These are phyloP conservation scores for Oostethus manadensis DNA, from an alignment of 2,113 vertebrate genomes.

Conservation along the genomic window DNA sequence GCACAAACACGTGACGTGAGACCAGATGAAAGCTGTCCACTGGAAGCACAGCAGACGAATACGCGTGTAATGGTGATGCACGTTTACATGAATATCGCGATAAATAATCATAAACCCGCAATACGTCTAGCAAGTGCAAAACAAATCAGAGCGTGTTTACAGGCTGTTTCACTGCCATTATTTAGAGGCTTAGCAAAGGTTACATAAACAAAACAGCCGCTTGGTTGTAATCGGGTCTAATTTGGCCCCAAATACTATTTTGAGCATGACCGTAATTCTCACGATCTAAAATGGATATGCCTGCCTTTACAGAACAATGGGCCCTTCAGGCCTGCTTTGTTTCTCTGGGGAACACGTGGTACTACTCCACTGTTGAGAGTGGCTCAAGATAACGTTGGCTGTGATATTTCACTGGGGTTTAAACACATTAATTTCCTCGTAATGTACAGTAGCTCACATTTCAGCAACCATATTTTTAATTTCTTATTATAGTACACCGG, in stretches of 20 bases:
- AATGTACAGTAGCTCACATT: neutral
- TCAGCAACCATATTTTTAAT: no score
- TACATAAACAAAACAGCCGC: constrained; percentile 38
- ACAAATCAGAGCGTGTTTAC: neutral
- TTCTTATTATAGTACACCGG: no score
- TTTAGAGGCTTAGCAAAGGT: constrained; percentile 26
- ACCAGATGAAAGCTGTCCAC: neutral
- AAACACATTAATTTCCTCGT: neutral
- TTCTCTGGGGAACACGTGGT: neutral
- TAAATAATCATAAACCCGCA: constrained; percentile 6
- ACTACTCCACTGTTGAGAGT: neutral
- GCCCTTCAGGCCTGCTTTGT: neutral
- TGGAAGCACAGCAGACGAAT: neutral
- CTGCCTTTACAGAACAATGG: constrained; percentile 23
- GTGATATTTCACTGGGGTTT: neutral
- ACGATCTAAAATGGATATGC: constrained; percentile 20
- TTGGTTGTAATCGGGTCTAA: constrained; percentile 43
- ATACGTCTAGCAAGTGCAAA: neutral
- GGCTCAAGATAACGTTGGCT: neutral
- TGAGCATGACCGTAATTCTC: constrained; percentile 21
- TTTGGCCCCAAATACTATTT: constrained; percentile 33
- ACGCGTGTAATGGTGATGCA: no score
- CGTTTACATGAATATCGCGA: neutral
- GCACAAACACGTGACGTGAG: constrained; percentile 10
- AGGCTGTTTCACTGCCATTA: neutral